phyloP scores from a whole-genome alignment of 2,888 invertebrate genomes.

The Hydrotaea cyrtoneurina region DNA sequence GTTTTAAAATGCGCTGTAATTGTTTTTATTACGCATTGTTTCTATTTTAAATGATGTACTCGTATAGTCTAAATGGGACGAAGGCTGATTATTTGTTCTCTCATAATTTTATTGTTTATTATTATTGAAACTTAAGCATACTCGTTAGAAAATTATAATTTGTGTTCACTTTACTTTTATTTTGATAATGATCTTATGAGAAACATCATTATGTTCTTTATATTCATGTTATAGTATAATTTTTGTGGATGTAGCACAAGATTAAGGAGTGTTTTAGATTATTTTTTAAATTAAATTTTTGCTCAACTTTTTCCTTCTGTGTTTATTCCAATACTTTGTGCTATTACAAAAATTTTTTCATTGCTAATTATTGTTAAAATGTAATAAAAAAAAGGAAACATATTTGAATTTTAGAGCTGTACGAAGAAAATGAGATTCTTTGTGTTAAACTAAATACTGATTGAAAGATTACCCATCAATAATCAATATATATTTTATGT shows the following conservation, averaged over 20 bases:
- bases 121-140: constrained; percentile 19
- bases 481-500: too few species aligned
- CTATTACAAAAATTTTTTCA: not conserved
- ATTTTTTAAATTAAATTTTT: constrained; percentile 21
- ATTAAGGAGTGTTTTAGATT: not conserved
- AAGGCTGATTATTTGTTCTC: constrained; percentile 75
- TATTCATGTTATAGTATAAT: not conserved
- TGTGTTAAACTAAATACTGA: too few species aligned
- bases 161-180: constrained; percentile 27
- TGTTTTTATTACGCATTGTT: constrained; percentile 8
- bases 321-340: too few species aligned
- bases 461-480: too few species aligned
- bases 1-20: constrained; percentile 28
- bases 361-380: constrained; percentile 3
- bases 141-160: constrained; percentile 10
- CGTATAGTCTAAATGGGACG: constrained; percentile 69
- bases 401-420: constrained; percentile 2
- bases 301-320: not conserved
- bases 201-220: not conserved
- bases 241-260: too few species aligned
- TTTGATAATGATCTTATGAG: not conserved
- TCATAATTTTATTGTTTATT: constrained; percentile 30
- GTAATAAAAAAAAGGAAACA: not conserved
- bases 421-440: not conserved
- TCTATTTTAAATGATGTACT: constrained; percentile 16